Percentiles rank a stretch among this genome's conserved stretches.
These are phyloP conservation scores for Periparus ater DNA, from an alignment of 2,797 vertebrate genomes.

Conservation along the genomic window DNA sequence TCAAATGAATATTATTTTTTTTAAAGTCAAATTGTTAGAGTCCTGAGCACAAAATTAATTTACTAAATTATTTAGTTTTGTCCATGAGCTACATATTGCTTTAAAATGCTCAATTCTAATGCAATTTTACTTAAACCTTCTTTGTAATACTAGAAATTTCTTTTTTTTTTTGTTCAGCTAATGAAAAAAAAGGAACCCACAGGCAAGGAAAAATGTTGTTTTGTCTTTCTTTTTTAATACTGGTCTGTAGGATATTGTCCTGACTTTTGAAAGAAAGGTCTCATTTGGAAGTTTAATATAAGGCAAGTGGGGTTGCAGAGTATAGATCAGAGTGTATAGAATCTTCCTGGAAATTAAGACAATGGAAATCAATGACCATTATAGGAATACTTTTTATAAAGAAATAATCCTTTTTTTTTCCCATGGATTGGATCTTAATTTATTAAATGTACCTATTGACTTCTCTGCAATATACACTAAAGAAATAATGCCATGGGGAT, in stretches of 20 bases:
- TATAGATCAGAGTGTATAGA: not conserved
- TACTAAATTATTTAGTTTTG: not conserved
- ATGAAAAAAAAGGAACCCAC: not conserved
- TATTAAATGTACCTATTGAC: not conserved
- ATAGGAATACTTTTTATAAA: not conserved
- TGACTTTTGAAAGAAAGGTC: not conserved
- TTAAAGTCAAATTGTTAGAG: not conserved
- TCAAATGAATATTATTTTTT: not conserved
- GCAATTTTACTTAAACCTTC: not conserved
- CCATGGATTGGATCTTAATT: not conserved
- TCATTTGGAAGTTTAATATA: not conserved
- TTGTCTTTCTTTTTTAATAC: not conserved
- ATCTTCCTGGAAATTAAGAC: not conserved
- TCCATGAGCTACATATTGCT: not conserved
- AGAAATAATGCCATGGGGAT: not conserved
- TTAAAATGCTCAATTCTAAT: not conserved
- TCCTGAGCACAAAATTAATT: not conserved
- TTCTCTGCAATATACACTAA: not conserved
- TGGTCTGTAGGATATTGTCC: not conserved
- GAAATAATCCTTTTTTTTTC: not conserved
- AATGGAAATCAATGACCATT: not conserved
- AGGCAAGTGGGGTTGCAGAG: not conserved
- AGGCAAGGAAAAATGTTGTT: not conserved
- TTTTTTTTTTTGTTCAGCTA: not conserved
- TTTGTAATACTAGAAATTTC: not conserved